These are phyloP conservation scores for Acinonyx jubatus DNA, from an alignment of 2,113 vertebrate genomes.

Conservation along the genomic window DNA sequence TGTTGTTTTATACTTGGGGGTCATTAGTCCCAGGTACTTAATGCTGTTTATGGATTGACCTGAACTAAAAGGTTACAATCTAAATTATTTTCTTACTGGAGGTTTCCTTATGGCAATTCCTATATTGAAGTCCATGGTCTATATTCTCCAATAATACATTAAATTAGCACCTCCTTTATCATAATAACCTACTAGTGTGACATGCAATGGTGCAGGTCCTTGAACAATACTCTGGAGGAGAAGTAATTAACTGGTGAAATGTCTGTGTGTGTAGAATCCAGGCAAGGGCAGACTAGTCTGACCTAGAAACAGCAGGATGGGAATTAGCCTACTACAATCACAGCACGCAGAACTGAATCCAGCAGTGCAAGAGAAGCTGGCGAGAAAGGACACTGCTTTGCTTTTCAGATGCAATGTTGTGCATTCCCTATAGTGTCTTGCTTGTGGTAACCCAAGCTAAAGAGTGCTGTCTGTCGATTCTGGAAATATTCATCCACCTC, in stretches of 20 bases:
- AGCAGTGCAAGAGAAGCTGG: background rate
- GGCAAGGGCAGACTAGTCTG: background rate
- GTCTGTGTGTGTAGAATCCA: background rate
- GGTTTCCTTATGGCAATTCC: background rate
- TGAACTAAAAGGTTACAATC: background rate
- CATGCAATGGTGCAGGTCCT: background rate
- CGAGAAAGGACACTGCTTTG: background rate
- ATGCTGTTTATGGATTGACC: background rate
- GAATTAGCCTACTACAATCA: background rate
- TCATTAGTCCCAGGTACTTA: background rate
- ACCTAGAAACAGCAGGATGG: background rate
- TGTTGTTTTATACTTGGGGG: background rate
- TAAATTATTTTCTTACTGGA: background rate
- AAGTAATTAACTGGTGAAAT: constrained; percentile 37
- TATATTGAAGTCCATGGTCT: background rate
- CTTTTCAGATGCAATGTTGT: background rate
- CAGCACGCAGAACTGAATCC: background rate
- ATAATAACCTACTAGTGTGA: background rate
- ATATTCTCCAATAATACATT: background rate
- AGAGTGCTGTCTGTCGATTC: background rate
- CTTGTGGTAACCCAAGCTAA: background rate
- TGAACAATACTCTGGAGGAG: background rate
- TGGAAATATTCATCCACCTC: background rate
- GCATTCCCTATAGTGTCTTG: background rate
- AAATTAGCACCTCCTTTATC: constrained; percentile 15